phyloP scores from a whole-genome alignment of 2,113 vertebrate genomes.

The Clarias magur region DNA sequence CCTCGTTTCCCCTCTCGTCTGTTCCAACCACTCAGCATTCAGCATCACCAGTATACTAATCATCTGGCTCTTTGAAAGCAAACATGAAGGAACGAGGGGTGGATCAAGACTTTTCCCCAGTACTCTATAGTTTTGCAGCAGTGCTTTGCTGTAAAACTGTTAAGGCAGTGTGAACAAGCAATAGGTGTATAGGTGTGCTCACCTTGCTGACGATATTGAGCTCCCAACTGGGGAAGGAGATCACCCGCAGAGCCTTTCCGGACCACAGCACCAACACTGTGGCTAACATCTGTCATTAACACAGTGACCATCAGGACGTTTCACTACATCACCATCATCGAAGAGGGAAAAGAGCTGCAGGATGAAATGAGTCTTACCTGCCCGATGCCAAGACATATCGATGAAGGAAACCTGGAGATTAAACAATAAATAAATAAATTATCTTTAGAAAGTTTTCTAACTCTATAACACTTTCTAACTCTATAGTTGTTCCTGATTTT shows the following conservation, averaged over 20 bases:
- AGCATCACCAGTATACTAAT: no score
- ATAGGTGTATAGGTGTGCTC: conserved; percentile 22
- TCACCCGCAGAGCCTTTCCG: conserved; percentile 88
- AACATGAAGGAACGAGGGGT: no score
- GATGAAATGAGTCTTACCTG: conserved; percentile 78
- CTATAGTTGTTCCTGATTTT: no score
- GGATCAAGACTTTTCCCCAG: no score
- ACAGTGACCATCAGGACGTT: not conserved
- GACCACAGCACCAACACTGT: conserved; percentile 88
- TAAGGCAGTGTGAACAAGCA: not conserved
- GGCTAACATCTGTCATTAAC: conserved; percentile 84
- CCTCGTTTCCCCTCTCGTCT: no score
- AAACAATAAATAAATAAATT: no score
- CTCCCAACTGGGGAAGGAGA: conserved; percentile 89
- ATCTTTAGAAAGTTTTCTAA: no score
- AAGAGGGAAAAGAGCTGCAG: not conserved
- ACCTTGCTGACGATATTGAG: conserved; percentile 86
- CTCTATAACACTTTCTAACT: no score
- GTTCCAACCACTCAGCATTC: no score
- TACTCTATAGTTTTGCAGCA: no score
- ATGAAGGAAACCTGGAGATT: conserved; percentile 88
- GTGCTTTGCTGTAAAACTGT: not conserved
- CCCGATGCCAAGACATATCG: conserved; percentile 91
- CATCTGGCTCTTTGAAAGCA: no score
- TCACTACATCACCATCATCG: not conserved